Evolutionary conservation across 2,113 vertebrate genomes (phyloP), one percentile per base, ranked within the genome.

Genomic region (Lasiurus borealis): DNA sequence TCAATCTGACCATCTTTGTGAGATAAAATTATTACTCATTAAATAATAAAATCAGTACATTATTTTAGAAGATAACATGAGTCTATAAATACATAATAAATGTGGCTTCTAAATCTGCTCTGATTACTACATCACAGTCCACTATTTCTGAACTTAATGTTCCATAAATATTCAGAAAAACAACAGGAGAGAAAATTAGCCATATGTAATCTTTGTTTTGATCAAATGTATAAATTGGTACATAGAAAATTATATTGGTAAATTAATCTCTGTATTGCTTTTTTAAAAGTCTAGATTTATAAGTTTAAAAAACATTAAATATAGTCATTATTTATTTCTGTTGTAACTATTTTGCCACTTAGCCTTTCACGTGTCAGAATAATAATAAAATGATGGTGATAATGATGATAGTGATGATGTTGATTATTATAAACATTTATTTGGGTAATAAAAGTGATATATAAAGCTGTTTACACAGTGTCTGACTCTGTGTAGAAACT

Each of bases 11-110:
- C 44, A 72, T 72, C 16, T 73, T 12, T 57, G 19, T 18, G 31
- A 5, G 19, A 54, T 40, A 34, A 9, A 54, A 34, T 50, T 73
- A 83, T n/a, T 83, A 73, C 8, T 88, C 44, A 76, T 21, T 21
- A 66, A 83, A 66, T 12, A 81, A 72, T 11, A 69, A 84, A 25
- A 29, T 71, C 23, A 73, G 27, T 19, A 34, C 31, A 64, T 75
- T 64, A 82, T 83, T 89, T 52, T 75, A 83, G 66, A 66, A 80
- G 16, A 88, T 76, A 83, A 83, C n/a, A n/a, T n/a, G n/a, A n/a
- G n/a, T n/a, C n/a, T n/a, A n/a, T n/a, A n/a, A n/a, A n/a, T n/a
- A n/a, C n/a, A n/a, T n/a, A n/a, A n/a, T n/a, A n/a, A 21, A 13
- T 68, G 81, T 89, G 57, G 5, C 27, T 29, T 54, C 11, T 64